Percentiles rank a stretch among this genome's conserved stretches.
These are phyloP conservation scores for Trididemnum clinides DNA, from an alignment of 23 tunicate genomes.

Conservation along the genomic window DNA sequence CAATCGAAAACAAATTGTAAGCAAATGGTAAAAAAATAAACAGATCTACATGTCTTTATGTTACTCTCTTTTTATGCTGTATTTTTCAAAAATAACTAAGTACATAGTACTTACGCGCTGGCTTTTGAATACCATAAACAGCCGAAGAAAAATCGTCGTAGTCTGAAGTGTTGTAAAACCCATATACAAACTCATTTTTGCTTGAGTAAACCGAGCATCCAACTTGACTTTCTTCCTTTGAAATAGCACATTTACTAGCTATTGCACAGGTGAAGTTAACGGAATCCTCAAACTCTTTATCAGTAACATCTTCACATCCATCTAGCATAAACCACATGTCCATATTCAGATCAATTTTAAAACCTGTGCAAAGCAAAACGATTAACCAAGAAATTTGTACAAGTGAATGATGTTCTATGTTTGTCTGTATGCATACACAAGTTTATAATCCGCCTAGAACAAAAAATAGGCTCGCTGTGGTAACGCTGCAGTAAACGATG, in stretches of 20 bases:
- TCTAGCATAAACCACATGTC: constrained; percentile 22
- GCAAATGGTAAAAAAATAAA: too few relatives aligned
- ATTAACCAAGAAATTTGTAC: too few relatives aligned
- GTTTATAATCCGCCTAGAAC: too few relatives aligned
- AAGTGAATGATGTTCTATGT: too few relatives aligned
- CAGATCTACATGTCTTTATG: too few relatives aligned
- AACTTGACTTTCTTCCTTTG: neutral
- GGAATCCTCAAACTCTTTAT: neutral
- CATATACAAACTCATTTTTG: neutral
- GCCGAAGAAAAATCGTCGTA: neutral
- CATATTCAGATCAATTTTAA: neutral
- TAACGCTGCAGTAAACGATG: too few relatives aligned
- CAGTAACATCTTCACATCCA: neutral
- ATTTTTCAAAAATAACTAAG: too few relatives aligned
- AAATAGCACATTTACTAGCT: neutral
- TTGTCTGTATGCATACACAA: too few relatives aligned
- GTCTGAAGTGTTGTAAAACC: neutral
- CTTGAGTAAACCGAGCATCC: neutral
- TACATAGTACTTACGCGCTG: neutral
- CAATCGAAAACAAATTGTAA: too few relatives aligned
- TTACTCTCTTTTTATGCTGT: too few relatives aligned
- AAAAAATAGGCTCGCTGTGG: too few relatives aligned
- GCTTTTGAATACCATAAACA: neutral
- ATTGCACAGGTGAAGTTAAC: neutral
- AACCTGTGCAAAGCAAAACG: neutral